Conservation (phyloP, 2,113 vertebrate species). For the Cyphomyrus discorhynchus region DNA sequence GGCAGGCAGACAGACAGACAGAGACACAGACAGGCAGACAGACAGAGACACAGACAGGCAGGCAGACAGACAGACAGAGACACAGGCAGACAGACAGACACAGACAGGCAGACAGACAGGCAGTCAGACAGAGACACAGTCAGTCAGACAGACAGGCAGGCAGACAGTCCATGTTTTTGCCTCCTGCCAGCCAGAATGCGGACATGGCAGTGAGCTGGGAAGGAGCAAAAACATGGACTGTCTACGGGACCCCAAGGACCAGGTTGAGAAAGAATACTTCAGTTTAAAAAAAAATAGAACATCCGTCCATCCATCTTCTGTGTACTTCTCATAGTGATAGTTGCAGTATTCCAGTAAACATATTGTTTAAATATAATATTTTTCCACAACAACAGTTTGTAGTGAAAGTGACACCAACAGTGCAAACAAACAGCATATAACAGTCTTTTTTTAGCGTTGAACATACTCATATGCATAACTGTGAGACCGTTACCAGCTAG, state of each 20-base stretch:
- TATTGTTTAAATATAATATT: neutral
- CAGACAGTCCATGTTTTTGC: too few species aligned
- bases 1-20: too few species aligned
- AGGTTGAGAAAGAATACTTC: neutral
- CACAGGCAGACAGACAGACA: too few species aligned
- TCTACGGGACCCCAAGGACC: neutral
- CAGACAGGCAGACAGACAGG: too few species aligned
- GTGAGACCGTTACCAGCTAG: neutral
- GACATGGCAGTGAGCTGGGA: neutral
- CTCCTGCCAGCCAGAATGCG: neutral
- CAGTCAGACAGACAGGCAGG: too few species aligned
- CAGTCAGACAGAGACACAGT: too few species aligned
- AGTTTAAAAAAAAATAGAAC: neutral
- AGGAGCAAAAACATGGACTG: neutral
- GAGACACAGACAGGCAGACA: too few species aligned
- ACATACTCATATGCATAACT: neutral
- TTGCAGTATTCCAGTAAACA: neutral
- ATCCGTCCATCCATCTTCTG: neutral
- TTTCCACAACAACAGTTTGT: neutral
- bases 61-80: neutral
- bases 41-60: too few species aligned
- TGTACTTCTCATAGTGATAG: neutral
- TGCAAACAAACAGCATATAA: neutral
- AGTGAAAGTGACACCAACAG: neutral
- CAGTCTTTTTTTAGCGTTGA: neutral